Conservation (phyloP, 1,140 invertebrate genomes). For the Drosophila triauraria region DNA sequence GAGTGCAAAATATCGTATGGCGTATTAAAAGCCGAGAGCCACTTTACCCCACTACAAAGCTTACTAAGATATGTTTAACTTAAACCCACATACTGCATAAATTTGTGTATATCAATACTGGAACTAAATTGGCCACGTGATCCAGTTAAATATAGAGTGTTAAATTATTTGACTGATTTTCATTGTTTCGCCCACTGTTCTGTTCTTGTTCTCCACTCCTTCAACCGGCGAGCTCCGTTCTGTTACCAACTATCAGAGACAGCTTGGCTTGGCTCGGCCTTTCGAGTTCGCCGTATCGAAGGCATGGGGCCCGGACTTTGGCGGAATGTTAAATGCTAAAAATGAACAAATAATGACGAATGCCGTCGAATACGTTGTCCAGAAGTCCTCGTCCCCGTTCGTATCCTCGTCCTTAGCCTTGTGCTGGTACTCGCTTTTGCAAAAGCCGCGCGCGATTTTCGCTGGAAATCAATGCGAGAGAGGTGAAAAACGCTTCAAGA, state of each 20-base stretch:
- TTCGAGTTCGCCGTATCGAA: slow-evolving; percentile 40
- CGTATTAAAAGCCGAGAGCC: too few species aligned
- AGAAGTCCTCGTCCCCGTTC: slow-evolving; percentile 15
- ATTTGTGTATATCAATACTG: too few species aligned
- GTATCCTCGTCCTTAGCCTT: slow-evolving; percentile 5
- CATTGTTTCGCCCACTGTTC: slow-evolving; percentile 9
- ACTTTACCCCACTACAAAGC: too few species aligned
- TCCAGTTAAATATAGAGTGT: too few species aligned
- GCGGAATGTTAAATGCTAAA: slow-evolving; percentile 83
- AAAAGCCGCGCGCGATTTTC: slow-evolving; percentile 67
- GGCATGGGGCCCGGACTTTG: slow-evolving; percentile 51
- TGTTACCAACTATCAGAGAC: slow-evolving; percentile 31
- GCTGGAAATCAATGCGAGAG: slow-evolving; percentile 59
- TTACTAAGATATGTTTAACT: too few species aligned
- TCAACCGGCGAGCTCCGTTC: not conserved
- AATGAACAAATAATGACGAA: slow-evolving; percentile 84
- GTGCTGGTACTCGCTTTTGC: slow-evolving; percentile 36
- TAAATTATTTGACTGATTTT: not conserved
- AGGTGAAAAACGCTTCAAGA: slow-evolving; percentile 56
- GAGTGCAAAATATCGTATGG: too few species aligned
- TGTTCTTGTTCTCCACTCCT: not conserved
- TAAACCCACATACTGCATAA: too few species aligned
- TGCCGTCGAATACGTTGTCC: slow-evolving; percentile 57
- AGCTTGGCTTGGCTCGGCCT: slow-evolving; percentile 35
- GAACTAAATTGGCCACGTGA: too few species aligned